Evolutionary conservation across 2,888 invertebrate species (phyloP), one percentile per base, ranked within the genome.

Genomic region (Andrena bicolor): DNA sequence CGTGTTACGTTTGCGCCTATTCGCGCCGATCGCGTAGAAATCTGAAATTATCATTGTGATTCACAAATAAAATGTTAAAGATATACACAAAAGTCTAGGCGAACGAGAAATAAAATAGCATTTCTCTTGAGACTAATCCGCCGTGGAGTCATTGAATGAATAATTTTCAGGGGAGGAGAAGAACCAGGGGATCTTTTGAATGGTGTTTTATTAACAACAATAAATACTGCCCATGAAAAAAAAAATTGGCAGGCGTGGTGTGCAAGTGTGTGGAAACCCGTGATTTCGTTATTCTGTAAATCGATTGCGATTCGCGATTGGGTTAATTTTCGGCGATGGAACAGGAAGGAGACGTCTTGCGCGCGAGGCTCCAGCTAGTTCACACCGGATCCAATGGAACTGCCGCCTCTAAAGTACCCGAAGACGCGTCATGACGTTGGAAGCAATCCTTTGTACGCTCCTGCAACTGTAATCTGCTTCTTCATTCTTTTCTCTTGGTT

Each of bases 201-300:
- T 73, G 51, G 79, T 88, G 80, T 92, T 93, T 92, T 91, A 92
- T 93, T 92, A 92, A 91, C 87, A 92, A 93, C 91, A 92, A 92
- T 93, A 91, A 92, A 92, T 92, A 91, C 88, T 91, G 90, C 89
- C 84, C 86, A 90, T 91, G 92, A 89, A 90, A 16, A 23, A 16
- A 23, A 90, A 86, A 86, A 83, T 86, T 76, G 83, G 84, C 80
- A 84, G 85, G 70, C 65, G 82, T 83, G 84, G 85, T 82, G 85
- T 82, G 78, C 83, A 76, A 81, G 71, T 83, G 71, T 75, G 79
- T 73, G 63, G 49, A 49, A 73, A 84, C 72, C 49, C 49, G 70
- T 75, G 82, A 79, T 41, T 48, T 79, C 76, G 63, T 78, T 83
- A 56, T 35, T 53, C 58, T 79, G 61, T 58, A 77, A 56, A 71